phyloP scores from a whole-genome alignment of 2,113 vertebrate species.

The Corythornis vintsioides region DNA sequence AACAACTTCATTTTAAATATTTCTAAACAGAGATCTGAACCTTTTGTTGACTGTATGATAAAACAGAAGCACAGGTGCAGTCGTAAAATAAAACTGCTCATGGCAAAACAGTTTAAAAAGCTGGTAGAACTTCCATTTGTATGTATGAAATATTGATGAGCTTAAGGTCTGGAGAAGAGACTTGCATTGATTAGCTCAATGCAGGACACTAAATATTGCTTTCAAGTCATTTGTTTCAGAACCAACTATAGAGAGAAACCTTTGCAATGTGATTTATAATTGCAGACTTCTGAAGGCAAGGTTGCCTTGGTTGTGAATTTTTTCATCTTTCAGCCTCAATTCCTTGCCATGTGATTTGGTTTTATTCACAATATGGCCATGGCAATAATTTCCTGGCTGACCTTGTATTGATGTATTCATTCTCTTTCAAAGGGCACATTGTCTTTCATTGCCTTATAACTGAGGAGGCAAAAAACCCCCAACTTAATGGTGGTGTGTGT shows the following conservation, averaged over 20 bases:
- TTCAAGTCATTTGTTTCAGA: background rate
- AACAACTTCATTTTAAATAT: background rate
- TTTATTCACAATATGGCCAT: background rate
- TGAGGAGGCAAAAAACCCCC: background rate
- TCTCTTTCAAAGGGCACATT: background rate
- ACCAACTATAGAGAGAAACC: background rate
- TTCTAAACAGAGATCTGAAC: background rate
- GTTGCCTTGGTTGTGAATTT: background rate
- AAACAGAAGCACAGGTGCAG: background rate
- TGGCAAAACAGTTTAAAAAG: background rate
- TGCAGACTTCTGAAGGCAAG: background rate
- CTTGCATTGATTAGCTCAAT: slow-evolving; percentile 2
- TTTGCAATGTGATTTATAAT: background rate
- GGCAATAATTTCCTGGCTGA: background rate
- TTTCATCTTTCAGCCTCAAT: background rate
- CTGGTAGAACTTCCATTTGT: background rate
- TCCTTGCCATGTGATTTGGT: background rate
- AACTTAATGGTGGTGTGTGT: background rate
- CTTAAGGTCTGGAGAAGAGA: background rate
- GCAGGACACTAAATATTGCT: background rate
- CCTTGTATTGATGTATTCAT: background rate
- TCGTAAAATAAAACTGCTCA: background rate
- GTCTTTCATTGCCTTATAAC: background rate
- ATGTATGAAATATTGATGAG: slow-evolving; percentile 20
- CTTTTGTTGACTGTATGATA: background rate